Conservation (phyloP, 2,113 vertebrate species). For the Clarias batrachus region DNA sequence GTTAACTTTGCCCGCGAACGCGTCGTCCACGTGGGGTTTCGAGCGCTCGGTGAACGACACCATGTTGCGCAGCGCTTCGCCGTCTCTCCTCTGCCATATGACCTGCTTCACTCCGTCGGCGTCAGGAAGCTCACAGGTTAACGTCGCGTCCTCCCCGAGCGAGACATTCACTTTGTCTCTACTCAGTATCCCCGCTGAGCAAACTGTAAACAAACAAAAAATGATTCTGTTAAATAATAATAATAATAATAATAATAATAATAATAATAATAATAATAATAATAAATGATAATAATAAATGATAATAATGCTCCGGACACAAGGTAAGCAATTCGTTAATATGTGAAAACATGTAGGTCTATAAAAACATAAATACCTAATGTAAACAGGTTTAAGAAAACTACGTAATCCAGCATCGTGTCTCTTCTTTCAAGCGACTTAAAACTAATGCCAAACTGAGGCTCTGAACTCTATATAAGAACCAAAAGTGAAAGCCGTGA, state of each 20-base stretch:
- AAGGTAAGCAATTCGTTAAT: background rate
- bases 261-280: background rate
- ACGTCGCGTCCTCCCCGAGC: background rate
- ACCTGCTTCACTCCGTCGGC: constrained; percentile 43
- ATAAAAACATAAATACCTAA: constrained; percentile 7
- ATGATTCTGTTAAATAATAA: too few relatives aligned
- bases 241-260: background rate
- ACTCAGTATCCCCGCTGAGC: constrained; percentile 7
- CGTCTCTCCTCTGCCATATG: constrained; percentile 23
- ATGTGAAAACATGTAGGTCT: background rate
- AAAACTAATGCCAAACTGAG: background rate
- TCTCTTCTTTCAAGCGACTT: background rate
- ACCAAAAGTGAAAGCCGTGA: background rate
- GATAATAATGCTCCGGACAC: background rate
- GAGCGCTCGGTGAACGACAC: constrained; percentile 36
- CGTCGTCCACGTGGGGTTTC: background rate
- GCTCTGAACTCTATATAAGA: background rate
- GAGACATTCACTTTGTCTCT: background rate
- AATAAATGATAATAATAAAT: background rate
- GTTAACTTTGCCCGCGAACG: constrained; percentile 21
- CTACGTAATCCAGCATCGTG: background rate
- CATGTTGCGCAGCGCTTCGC: background rate
- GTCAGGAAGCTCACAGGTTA: constrained; percentile 20
- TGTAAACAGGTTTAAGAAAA: constrained; percentile 9
- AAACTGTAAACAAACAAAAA: too few relatives aligned